Evolutionary conservation across 2,113 vertebrate genomes (phyloP), one percentile per base, ranked within the genome.

Genomic region (Apaloderma vittatum): DNA sequence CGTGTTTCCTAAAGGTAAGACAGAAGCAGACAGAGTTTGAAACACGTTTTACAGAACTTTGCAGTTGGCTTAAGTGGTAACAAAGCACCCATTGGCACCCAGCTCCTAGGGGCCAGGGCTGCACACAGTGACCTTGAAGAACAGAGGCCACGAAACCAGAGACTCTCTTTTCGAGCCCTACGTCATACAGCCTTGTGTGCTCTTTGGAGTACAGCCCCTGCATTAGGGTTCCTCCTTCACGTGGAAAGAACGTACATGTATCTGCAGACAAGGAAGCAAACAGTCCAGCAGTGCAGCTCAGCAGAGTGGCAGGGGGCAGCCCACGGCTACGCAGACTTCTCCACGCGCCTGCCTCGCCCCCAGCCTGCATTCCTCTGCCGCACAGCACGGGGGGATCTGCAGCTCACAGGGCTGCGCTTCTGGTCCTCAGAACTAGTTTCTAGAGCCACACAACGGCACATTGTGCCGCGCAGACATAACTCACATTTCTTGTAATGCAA

Each of bases 171-270:
- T 34, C 46, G 46, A 83, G n/a, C 55, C 11, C 19, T 59, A 0
- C 27, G 19, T 45, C 51, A 27, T 4, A 19, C 0, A 49, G 43
- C 1, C 7, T 46, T 81, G 65, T 20, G 23, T 59, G 26, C 37
- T 70, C 46, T 54, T 93, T 61, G 26, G 14, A 72, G 34, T 8
- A 57, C 7, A 27, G 36, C 4, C 23, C 37, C 57, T 46, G 34
- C 34, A 17, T 5, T 18, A 32, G n/a, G 16, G 43, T 52, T 58
- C 52, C 37, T n/a, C 21, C 40, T 80, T 26, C 27, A 24, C 3
- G 7, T 21, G 36, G n/a, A 34, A 65, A 93, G 62, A 95, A 48
- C 27, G 17, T 8, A 45, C 0, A 0, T 2, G 0, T 32, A 34
- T 48, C 68, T 84, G 48, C 12, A 73, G 67, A 29, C 48, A 34